Evolutionary conservation across 2,113 vertebrate species (phyloP), one percentile per base, ranked within the genome.

Genomic region (Ochotona curzoniae): DNA sequence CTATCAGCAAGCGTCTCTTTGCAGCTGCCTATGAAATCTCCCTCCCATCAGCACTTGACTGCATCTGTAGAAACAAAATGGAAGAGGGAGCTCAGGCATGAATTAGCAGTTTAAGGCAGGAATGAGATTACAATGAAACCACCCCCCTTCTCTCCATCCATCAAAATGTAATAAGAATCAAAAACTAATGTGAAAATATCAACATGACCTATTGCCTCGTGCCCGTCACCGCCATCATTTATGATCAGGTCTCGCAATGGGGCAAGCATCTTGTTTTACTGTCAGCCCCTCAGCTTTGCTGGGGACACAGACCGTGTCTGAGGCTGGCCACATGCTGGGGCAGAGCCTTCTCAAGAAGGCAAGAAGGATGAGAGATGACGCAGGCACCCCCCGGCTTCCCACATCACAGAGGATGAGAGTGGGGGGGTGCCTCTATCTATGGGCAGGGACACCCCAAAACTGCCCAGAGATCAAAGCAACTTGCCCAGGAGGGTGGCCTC

Each of bases 21-120:
- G 57, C 75, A 94, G 87, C 95, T 95, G 64, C 2, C 30, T 67
- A 73, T 95, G 95, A 96, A 96, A 97, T 96, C 97, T 96, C 93
- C 89, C 63, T 91, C 91, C 95, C 96, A 79, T 94, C 96, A 90
- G 94, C 95, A 73, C 91, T 95, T 83, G 95, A 60, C 92, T 95
- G 96, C 86, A 91, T 97, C 82, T 87, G 83, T 81, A 94, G 87
- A 90, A 95, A 95, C 92, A 94, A 97, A 96, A 96, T 44, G 91
- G 94, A 91, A 96, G 95, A 38, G 90, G 85, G 87, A 96, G 89
- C 67, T 96, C 44, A 15, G 96, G 96, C 96, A 84, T 89, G 95
- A 96, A 96, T 97, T 94, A 95, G 93, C 89, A 94, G 92, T 95
- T 96, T 94, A 94, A 95, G 94, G 71, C 86, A 84, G 82, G 91